Conservation (phyloP, 2,888 invertebrate species). For the Lomographa bimaculata region DNA sequence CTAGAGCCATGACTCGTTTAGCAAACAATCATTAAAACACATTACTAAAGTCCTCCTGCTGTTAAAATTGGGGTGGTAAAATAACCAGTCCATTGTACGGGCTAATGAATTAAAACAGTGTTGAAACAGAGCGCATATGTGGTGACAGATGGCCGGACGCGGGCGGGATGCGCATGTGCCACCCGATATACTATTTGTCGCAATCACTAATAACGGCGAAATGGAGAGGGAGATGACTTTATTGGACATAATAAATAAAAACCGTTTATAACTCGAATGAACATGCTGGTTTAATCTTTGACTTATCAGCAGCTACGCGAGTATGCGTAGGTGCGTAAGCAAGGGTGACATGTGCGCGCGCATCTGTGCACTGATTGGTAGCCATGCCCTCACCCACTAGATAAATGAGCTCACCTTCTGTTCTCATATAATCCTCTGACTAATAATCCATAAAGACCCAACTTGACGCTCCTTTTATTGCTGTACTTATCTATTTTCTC, state of each 20-base stretch:
- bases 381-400: slow-evolving; percentile 41
- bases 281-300: slow-evolving; percentile 31
- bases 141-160: slow-evolving; percentile 80
- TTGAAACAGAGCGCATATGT: slow-evolving; percentile 74
- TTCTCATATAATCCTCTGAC: slow-evolving; percentile 36
- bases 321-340: slow-evolving; percentile 37
- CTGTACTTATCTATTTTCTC: slow-evolving; percentile 47
- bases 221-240: slow-evolving; percentile 42
- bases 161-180: slow-evolving; percentile 68
- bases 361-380: slow-evolving; percentile 69
- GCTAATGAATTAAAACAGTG: slow-evolving; percentile 79
- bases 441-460: slow-evolving; percentile 38
- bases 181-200: slow-evolving; percentile 68
- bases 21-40: slow-evolving; percentile 5
- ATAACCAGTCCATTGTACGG: slow-evolving; percentile 63
- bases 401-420: slow-evolving; percentile 52
- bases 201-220: slow-evolving; percentile 63
- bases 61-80: slow-evolving; percentile 51
- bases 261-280: slow-evolving; percentile 24
- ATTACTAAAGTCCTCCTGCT: slow-evolving; percentile 14
- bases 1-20: neutral
- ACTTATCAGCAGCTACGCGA: slow-evolving; percentile 40
- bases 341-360: slow-evolving; percentile 62
- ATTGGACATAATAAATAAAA: slow-evolving; percentile 42
- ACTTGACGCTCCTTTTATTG: slow-evolving; percentile 10